Conservation (phyloP, 1,140 invertebrate species). For the Argopecten irradians region DNA sequence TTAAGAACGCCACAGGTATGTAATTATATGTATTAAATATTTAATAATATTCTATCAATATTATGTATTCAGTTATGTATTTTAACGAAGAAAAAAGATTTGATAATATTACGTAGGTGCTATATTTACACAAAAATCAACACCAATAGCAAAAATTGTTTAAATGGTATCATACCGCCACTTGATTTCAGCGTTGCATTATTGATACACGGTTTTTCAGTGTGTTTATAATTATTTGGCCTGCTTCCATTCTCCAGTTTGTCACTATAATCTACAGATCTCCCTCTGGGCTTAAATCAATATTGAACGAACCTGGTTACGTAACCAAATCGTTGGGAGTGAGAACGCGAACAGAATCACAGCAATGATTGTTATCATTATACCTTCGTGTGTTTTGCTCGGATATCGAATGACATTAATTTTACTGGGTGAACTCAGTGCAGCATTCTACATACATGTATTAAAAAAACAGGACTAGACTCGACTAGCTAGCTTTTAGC, state of each 20-base stretch:
- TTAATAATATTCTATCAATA: not conserved
- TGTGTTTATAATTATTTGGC: not conserved
- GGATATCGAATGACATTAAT: not conserved
- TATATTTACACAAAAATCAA: too few relatives aligned
- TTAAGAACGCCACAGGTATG: not conserved
- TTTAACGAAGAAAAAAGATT: not conserved
- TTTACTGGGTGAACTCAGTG: not conserved
- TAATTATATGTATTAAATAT: not conserved
- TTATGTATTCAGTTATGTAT: not conserved
- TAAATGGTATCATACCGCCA: too few relatives aligned
- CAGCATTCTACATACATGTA: not conserved
- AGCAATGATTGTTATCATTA: not conserved
- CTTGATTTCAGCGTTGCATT: too few relatives aligned
- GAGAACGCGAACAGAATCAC: not conserved
- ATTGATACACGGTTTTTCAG: too few relatives aligned
- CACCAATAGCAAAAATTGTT: too few relatives aligned
- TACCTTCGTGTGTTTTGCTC: not conserved
- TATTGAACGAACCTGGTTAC: not conserved
- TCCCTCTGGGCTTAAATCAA: not conserved
- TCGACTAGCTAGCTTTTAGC: too few relatives aligned
- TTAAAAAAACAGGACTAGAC: too few relatives aligned
- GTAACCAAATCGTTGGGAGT: not conserved
- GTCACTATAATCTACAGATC: not conserved
- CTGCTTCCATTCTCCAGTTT: not conserved
- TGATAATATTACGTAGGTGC: too few relatives aligned